These are phyloP conservation scores for Phorcus lineatus DNA, from an alignment of 2,888 invertebrate species.

Conservation along the genomic window DNA sequence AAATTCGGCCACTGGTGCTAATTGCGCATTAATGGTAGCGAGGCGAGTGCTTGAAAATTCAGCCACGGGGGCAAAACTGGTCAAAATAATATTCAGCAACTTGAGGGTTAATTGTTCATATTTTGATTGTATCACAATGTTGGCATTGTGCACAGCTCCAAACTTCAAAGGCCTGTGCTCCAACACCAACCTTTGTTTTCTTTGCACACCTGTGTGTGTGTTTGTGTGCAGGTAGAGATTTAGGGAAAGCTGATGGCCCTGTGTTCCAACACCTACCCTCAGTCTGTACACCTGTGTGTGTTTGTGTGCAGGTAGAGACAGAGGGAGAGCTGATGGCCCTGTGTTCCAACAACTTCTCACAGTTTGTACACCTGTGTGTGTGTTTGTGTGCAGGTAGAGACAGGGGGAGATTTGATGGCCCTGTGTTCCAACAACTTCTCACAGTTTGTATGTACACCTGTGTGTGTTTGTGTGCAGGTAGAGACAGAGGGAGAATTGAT, in stretches of 20 bases:
- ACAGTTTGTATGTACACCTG: not conserved
- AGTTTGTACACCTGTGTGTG: constrained; percentile 64
- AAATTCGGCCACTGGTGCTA: no score
- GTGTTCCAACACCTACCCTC: not conserved
- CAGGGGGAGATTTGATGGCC: no score
- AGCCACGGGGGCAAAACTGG: no score
- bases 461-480: constrained; percentile 50
- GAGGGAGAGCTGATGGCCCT: constrained; percentile 68
- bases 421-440: not conserved
- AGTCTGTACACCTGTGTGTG: not conserved
- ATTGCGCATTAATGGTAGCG: no score
- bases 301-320: constrained; percentile 64
- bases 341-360: constrained; percentile 67
- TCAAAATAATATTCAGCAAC: no score
- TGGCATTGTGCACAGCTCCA: not conserved
- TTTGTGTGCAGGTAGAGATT: constrained; percentile 61
- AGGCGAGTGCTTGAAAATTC: no score
- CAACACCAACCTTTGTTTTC: not conserved
- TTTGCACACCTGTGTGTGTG: not conserved
- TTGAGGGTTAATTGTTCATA: no score
- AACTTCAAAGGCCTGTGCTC: not conserved
- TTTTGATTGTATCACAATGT: no score
- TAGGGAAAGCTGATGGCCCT: not conserved
- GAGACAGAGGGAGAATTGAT: constrained; percentile 44
- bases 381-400: no score